Evolutionary conservation across 1,140 invertebrate species (phyloP), one percentile per base, ranked within the genome.

Genomic region (Planococcus citri): DNA sequence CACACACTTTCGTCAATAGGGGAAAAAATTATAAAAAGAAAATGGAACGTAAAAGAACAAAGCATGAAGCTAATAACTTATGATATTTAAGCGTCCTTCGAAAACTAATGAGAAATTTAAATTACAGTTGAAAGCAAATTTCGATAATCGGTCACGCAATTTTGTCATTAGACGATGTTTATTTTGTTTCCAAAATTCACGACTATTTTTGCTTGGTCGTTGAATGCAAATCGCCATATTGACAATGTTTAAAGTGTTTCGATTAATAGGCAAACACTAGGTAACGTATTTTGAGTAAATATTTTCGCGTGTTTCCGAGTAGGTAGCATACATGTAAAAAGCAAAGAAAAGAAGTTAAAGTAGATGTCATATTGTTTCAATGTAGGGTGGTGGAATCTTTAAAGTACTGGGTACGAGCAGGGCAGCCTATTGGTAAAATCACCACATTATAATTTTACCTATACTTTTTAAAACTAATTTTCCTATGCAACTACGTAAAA

Each of bases 121-220:
- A 51, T 51, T 17, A 51, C n/a, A 17, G 6, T 51, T n/a, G 41
- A 51, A 51, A 51, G 41, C 17, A 20, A 51, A 51, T 51, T 51
- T 20, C 41, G 41, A 51, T 51, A 51, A 51, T 51, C 41, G 41
- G 41, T 51, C 41, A 51, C 41, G 41, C 41, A 51, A 51, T 51
- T 51, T 20, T 14, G 41, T 51, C n/a, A 51, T 51, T 51, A 51
- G 41, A 6, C n/a, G 41, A n/a, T 51, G 41, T 51, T 51, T 51
- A 51, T 51, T 51, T 51, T 33, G 29, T 33, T 51, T 51, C 41
- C n/a, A 51, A 51, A 51, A 51, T 51, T 51, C 41, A 51, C 41
- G 41, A 51, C 41, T 20, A 51, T 17, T 51, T 51, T 51, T 20
- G 41, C 41, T 33, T 17, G 41, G 17, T 51, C 41, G 41, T 6